These are phyloP conservation scores for Hippolais icterina DNA, from an alignment of 2,113 vertebrate genomes.

Conservation along the genomic window DNA sequence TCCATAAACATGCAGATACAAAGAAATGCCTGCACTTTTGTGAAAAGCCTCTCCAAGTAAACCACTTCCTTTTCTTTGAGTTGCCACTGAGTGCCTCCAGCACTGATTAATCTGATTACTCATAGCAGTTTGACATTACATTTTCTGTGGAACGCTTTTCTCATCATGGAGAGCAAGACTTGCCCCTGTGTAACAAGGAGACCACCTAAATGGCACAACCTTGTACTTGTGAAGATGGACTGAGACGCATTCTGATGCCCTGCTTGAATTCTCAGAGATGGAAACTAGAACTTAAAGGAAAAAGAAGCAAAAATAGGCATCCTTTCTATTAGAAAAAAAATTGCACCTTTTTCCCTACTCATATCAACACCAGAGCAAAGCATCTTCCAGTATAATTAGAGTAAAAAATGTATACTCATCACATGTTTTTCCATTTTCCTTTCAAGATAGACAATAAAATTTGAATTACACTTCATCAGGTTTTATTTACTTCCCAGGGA, in stretches of 20 bases:
- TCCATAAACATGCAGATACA: background rate
- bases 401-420: background rate
- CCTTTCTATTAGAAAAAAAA: background rate
- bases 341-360: background rate
- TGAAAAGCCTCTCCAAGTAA: background rate
- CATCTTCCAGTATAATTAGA: background rate
- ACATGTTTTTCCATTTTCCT: background rate
- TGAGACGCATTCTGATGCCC: background rate
- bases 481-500: background rate
- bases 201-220: background rate
- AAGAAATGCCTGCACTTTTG: background rate
- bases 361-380: background rate
- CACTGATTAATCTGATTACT: constrained; percentile 49
- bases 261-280: background rate
- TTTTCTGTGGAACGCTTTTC: background rate
- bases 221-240: background rate
- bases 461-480: background rate
- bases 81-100: background rate
- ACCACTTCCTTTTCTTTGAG: background rate
- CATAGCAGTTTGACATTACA: background rate
- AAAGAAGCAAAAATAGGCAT: background rate
- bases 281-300: background rate
- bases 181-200: background rate
- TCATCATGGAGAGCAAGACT: background rate
- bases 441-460: background rate